Percentiles rank a stretch among this genome's conserved stretches.
These are phyloP conservation scores for Gavialis gangeticus DNA, from an alignment of 2,113 vertebrate species.

Conservation along the genomic window DNA sequence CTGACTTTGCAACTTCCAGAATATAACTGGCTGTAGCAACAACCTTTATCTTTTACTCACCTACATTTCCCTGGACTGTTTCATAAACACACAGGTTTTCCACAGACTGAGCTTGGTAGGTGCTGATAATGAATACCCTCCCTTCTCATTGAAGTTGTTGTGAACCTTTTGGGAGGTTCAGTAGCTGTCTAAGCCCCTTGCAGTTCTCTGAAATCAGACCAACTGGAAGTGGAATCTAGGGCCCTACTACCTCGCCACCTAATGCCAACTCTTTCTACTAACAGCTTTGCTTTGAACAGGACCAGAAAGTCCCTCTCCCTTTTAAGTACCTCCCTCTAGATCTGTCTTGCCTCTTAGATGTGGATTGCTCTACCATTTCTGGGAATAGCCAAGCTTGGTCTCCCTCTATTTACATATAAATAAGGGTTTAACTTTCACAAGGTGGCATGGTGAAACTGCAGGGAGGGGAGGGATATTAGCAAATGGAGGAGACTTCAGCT, in stretches of 20 bases:
- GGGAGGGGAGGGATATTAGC: too few species aligned
- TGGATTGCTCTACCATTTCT: background rate
- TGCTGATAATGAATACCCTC: background rate
- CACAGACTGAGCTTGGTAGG: background rate
- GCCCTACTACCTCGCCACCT: background rate
- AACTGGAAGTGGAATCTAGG: background rate
- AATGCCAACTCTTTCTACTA: background rate
- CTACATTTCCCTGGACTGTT: background rate
- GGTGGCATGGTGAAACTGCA: background rate
- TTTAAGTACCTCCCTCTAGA: too few species aligned
- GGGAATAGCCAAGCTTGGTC: background rate
- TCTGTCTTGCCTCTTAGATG: background rate
- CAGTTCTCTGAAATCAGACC: background rate
- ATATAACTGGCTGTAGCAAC: background rate
- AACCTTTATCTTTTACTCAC: background rate
- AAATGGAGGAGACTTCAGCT: too few species aligned
- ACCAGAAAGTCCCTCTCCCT: background rate
- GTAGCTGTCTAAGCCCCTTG: background rate
- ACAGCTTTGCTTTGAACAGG: background rate
- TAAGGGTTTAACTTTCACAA: background rate
- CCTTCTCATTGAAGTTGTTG: background rate
- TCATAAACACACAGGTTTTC: background rate
- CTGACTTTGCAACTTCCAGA: too few species aligned
- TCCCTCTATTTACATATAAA: background rate
- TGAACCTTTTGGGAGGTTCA: too few species aligned